Percentiles rank a stretch among this genome's conserved stretches.
Evolutionary conservation across 2,888 invertebrate species (phyloP).

Genomic region (Leptarthrus brevirostris): DNA sequence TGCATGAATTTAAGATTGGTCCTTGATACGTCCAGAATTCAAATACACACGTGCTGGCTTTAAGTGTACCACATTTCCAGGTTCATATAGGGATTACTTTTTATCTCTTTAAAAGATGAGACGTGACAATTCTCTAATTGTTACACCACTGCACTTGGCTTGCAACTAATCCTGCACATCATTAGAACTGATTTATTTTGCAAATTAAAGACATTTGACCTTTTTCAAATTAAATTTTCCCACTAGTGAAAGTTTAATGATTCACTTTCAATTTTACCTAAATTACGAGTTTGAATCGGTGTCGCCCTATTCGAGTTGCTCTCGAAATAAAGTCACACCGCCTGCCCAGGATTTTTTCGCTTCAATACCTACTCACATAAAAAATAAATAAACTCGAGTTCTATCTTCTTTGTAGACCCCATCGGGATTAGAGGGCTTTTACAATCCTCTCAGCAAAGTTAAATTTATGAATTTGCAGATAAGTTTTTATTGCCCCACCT

Average conservation of each 20-base stretch:
- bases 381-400: constrained; percentile 43
- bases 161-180: neutral
- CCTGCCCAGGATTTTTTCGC: constrained; percentile 10
- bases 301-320: neutral
- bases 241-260: constrained; percentile 22
- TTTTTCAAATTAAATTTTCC: constrained; percentile 26
- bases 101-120: neutral
- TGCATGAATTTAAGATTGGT: constrained; percentile 27
- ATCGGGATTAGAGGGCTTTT: constrained; percentile 39
- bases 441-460: constrained; percentile 32
- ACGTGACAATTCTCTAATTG: neutral
- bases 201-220: constrained; percentile 6
- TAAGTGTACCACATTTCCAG: neutral
- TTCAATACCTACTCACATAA: constrained; percentile 19
- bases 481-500: constrained; percentile 38
- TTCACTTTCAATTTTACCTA: constrained; percentile 33
- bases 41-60: neutral
- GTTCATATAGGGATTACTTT: neutral
- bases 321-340: constrained; percentile 23
- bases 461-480: constrained; percentile 46
- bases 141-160: neutral
- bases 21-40: neutral
- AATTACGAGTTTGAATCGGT: neutral
- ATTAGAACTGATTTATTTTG: constrained; percentile 17
- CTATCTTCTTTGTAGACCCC: constrained; percentile 28